These are phyloP conservation scores for Spea bombifrons DNA, from an alignment of 2,113 vertebrate genomes.

Conservation along the genomic window DNA sequence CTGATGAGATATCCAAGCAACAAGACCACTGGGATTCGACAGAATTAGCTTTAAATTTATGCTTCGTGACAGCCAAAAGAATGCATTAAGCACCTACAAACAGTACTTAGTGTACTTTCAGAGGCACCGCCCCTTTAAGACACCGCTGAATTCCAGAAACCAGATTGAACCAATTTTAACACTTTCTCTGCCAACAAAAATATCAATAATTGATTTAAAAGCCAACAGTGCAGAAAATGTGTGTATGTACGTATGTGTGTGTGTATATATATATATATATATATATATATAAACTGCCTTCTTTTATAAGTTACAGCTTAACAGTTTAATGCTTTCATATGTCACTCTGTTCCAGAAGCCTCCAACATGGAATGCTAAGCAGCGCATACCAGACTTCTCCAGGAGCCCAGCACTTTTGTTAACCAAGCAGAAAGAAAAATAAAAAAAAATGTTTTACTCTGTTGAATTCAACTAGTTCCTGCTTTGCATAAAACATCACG, in stretches of 20 bases:
- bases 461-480: too few species aligned
- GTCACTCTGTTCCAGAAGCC: not conserved
- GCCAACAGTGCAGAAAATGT: not conserved
- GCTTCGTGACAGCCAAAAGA: too few species aligned
- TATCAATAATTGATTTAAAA: not conserved
- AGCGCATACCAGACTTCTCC: not conserved
- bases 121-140: too few species aligned
- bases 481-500: not conserved
- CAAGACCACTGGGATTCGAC: too few species aligned
- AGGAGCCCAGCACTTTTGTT: not conserved
- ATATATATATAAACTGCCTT: not conserved
- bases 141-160: too few species aligned
- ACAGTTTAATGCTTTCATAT: not conserved
- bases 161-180: not conserved
- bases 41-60: too few species aligned
- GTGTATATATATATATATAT: too few species aligned
- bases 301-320: not conserved
- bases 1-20: too few species aligned
- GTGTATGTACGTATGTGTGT: not conserved
- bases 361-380: not conserved
- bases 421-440: not conserved
- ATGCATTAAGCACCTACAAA: too few species aligned
- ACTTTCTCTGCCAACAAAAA: not conserved
- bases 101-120: too few species aligned
- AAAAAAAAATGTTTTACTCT: not conserved